Conservation (phyloP, 2,113 vertebrate species). For the Psettodes erumei region DNA sequence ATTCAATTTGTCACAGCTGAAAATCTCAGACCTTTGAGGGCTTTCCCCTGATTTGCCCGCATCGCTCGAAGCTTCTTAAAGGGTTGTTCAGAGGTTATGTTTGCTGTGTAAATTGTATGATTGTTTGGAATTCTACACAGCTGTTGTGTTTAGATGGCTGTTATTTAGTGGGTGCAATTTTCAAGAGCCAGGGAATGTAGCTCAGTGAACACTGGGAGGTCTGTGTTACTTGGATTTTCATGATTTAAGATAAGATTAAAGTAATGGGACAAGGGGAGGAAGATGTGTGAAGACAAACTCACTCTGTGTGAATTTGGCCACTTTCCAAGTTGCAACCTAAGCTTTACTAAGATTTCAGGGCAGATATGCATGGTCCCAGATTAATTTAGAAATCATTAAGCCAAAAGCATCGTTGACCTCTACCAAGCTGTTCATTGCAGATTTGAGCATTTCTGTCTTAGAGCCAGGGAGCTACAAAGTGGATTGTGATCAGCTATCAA, state of each 20-base stretch:
- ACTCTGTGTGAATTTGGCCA: conserved; percentile 25
- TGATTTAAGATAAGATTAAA: conserved; percentile 39
- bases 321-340: conserved; percentile 49
- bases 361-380: conserved; percentile 19
- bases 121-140: conserved; percentile 9
- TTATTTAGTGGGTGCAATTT: neutral
- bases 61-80: conserved; percentile 34
- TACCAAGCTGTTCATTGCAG: conserved; percentile 12
- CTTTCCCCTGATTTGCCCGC: conserved; percentile 30
- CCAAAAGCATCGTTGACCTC: conserved; percentile 39
- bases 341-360: conserved; percentile 22
- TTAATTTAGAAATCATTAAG: conserved; percentile 54
- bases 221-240: conserved; percentile 10
- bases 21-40: conserved; percentile 40
- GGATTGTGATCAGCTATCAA: conserved; percentile 40
- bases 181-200: neutral
- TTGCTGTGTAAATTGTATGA: conserved; percentile 11
- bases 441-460: conserved; percentile 28
- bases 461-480: conserved; percentile 24
- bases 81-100: conserved; percentile 30
- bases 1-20: conserved; percentile 47
- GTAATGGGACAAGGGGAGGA: conserved; percentile 38
- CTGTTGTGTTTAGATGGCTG: neutral
- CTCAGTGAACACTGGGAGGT: neutral
- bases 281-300: conserved; percentile 38